phyloP scores from a whole-genome alignment of 1,140 invertebrate species.

The Bombus impatiens region DNA sequence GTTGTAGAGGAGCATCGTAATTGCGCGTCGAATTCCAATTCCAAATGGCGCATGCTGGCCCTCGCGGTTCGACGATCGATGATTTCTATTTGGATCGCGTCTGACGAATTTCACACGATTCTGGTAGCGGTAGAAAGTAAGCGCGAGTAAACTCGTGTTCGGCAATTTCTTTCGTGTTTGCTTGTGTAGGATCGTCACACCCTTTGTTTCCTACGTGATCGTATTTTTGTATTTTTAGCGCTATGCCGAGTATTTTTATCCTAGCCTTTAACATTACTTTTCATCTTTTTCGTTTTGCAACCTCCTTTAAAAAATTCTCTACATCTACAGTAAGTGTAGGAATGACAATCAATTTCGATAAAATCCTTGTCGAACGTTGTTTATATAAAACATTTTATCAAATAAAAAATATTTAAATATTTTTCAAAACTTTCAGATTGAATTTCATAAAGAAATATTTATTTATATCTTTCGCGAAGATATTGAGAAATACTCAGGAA shows the following conservation, averaged over 20 bases:
- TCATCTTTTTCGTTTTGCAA: too few relatives aligned
- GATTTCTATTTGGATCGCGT: conserved; percentile 37
- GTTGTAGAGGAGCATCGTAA: neutral
- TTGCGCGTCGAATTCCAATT: conserved; percentile 13
- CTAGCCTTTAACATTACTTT: neutral
- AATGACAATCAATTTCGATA: too few relatives aligned
- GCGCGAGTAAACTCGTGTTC: neutral
- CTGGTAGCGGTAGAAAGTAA: conserved; percentile 40
- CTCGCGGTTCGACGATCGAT: conserved; percentile 4
- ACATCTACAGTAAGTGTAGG: too few relatives aligned
- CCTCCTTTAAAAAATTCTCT: too few relatives aligned
- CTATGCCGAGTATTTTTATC: neutral
- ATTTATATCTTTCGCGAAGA: too few relatives aligned
- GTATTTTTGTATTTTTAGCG: neutral
- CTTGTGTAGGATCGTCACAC: neutral
- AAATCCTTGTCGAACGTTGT: too few relatives aligned
- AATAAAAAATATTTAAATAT: neutral
- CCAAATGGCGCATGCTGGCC: neutral
- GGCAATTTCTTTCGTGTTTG: conserved; percentile 15
- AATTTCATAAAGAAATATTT: neutral
- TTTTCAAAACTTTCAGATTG: too few relatives aligned
- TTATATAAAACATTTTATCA: neutral
- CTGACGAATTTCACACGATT: conserved; percentile 40
- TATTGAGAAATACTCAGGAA: too few relatives aligned
- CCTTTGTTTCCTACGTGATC: neutral